A percentile compares a stretch with the other conserved stretches of the same genome.
These are phyloP conservation scores for Myotis pilosus DNA, from an alignment of 2,797 vertebrate genomes.

Conservation along the genomic window DNA sequence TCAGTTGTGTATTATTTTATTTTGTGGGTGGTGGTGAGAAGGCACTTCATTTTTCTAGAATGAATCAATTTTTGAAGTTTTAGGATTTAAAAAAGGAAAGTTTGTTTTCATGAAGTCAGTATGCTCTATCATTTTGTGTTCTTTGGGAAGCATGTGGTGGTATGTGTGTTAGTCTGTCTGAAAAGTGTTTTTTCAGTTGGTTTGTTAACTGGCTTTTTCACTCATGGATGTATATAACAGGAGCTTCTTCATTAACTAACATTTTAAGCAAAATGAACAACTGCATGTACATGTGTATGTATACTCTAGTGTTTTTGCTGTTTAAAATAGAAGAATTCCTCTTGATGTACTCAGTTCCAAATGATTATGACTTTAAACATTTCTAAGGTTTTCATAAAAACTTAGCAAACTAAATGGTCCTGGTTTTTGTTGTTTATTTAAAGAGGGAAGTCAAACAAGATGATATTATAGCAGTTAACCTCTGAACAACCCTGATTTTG, in stretches of 20 bases:
- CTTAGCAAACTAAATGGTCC: neutral
- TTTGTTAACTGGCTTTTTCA: constrained; percentile 75
- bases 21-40: neutral
- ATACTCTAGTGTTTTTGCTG: neutral
- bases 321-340: constrained; percentile 32
- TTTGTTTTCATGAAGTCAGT: constrained; percentile 65
- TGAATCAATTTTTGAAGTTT: constrained; percentile 64
- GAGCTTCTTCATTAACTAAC: constrained; percentile 76
- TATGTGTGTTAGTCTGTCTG: constrained; percentile 52
- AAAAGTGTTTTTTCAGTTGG: constrained; percentile 49
- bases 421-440: neutral
- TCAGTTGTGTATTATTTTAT: constrained; percentile 30
- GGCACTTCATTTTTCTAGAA: constrained; percentile 66
- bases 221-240: constrained; percentile 47
- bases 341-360: constrained; percentile 10
- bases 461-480: neutral
- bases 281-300: neutral
- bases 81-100: constrained; percentile 54
- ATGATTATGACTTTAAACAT: constrained; percentile 18
- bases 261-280: constrained; percentile 47
- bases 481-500: constrained; percentile 26
- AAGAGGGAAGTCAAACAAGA: neutral
- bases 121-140: constrained; percentile 61
- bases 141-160: constrained; percentile 55
- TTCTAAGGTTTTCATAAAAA: constrained; percentile 45